Base-by-base conservation (phyloP, 2,888 invertebrate species). In the Busseola fusca region DNA sequence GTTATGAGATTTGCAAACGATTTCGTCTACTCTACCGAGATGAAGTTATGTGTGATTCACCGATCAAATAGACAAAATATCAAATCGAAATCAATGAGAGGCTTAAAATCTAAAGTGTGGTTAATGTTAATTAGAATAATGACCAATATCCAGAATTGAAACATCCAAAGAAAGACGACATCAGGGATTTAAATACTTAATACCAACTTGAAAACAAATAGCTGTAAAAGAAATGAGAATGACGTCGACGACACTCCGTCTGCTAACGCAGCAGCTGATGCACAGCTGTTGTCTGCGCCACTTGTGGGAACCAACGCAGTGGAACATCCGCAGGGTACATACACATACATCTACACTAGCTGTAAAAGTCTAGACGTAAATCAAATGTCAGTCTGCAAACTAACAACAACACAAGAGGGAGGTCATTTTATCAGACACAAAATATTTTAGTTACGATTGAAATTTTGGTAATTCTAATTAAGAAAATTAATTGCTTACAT, bases 211-310 rank as follows among this genome's bases (percentile, higher is more conserved):
- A 37, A 58, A 45, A n/a, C 18, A 21, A 48, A 56, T 34, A 27
- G 14, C 34, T 50, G 6, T 64, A 60, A 64, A 73, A 12, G 3
- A 25, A 58, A 50, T 18, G 0, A 42, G 25, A 37, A 37, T 74
- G 16, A 69, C n/a, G 50, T 50, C n/a, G 65, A 62, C 56, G 80
- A 34, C 70, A 37, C 40, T 40, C 30, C 14, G 81, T 76, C 81
- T 78, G 60, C n/a, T n/a, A n/a, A 40, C 40, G 34, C 45, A 52
- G 34, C 42, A 80, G 69, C 72, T 72, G 77, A 72, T 69, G 54
- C 58, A 37, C 80, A 78, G 82, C 73, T 78, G 80, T 34, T 40
- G 58, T 45, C 42, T 69, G 71, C 65, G 40, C 64, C n/a, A 14
- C 54, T 48, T 64, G 69, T 69, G 77, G 56, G 58, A 68, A 77